Conservation (phyloP, 2,888 invertebrate species). For the Hesperia comma region DNA sequence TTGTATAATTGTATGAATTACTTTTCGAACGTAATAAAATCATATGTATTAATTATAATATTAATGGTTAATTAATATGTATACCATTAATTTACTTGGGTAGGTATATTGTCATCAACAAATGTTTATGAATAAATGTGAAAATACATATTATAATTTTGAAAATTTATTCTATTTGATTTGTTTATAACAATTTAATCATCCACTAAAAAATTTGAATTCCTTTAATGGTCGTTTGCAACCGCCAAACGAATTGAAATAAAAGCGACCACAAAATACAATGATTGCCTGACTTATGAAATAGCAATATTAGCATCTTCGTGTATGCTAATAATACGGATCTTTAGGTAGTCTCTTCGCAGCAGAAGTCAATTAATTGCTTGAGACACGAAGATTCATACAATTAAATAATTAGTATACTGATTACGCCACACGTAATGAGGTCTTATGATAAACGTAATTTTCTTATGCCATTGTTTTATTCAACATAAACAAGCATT, state of each 20-base stretch:
- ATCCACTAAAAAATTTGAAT: too few species aligned
- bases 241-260: neutral
- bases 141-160: too few species aligned
- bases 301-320: conserved; percentile 14
- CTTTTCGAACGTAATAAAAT: too few species aligned
- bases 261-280: neutral
- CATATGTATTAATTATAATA: too few species aligned
- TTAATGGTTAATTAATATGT: too few species aligned
- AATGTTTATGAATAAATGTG: too few species aligned
- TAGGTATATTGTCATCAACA: too few species aligned
- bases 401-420: conserved; percentile 32
- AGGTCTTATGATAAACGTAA: conserved; percentile 30
- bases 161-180: too few species aligned
- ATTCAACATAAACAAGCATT: conserved; percentile 21
- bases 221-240: too few species aligned
- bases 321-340: conserved; percentile 5
- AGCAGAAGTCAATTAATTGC: conserved; percentile 18
- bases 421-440: conserved; percentile 19
- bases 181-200: too few species aligned
- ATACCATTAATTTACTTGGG: too few species aligned
- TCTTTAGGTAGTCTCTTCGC: conserved; percentile 5
- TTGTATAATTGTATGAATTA: too few species aligned
- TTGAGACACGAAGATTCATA: conserved; percentile 25
- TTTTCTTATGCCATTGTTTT: conserved; percentile 28
- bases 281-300: neutral